These are phyloP conservation scores for Uloborus diversus DNA, from an alignment of 1,140 invertebrate genomes.

Conservation along the genomic window DNA sequence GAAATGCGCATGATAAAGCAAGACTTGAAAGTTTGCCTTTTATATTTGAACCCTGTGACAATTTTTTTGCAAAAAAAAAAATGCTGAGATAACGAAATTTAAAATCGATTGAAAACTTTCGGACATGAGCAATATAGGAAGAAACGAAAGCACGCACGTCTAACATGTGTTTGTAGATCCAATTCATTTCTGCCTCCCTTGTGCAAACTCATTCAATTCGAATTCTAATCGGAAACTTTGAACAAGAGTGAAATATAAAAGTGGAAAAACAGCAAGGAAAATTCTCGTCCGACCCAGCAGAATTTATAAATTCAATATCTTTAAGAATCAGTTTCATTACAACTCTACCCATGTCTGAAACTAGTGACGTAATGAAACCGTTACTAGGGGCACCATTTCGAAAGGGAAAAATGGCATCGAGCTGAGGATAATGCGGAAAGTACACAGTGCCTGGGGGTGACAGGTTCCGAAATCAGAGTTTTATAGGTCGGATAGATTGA, in stretches of 20 bases:
- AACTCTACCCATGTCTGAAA: background rate
- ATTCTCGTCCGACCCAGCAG: too few species aligned
- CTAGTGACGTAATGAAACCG: background rate
- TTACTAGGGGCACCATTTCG: background rate
- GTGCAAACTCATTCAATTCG: background rate
- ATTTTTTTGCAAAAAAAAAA: too few species aligned
- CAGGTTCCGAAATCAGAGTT: background rate
- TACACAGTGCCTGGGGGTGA: background rate
- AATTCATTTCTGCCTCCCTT: slow-evolving; percentile 12
- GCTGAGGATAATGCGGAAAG: background rate
- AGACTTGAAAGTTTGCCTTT: too few species aligned
- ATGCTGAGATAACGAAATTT: too few species aligned
- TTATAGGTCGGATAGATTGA: background rate
- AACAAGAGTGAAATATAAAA: background rate
- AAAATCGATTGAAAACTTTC: slow-evolving; percentile 31
- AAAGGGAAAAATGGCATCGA: background rate
- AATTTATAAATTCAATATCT: too few species aligned
- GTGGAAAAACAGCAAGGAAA: too few species aligned
- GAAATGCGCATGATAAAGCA: too few species aligned
- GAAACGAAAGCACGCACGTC: background rate
- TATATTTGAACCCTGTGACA: too few species aligned
- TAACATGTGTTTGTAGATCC: slow-evolving; percentile 24
- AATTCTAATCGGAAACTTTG: background rate
- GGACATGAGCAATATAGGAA: too few species aligned
- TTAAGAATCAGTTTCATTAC: background rate